Percentiles rank a stretch among this genome's conserved stretches.
These are phyloP conservation scores for Drosophila sp. DNA, from an alignment of 1,140 invertebrate genomes.

Conservation along the genomic window DNA sequence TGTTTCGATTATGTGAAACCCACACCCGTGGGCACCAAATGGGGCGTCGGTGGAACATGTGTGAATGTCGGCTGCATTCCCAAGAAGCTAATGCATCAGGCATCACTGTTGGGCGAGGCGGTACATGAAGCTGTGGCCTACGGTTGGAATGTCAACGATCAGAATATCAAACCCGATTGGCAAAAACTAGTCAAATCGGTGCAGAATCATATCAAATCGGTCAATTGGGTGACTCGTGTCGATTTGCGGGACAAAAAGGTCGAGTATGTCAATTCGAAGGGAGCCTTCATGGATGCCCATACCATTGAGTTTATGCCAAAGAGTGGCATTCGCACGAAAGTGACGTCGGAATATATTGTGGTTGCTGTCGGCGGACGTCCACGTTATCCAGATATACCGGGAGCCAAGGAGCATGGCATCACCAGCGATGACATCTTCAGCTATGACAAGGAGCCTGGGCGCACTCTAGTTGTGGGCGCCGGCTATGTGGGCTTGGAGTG, in stretches of 20 bases:
- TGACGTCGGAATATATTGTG: slow-evolving; percentile 94
- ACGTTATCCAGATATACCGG: slow-evolving; percentile 92
- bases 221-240: slow-evolving; percentile 95
- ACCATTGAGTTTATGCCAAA: slow-evolving; percentile 90
- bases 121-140: slow-evolving; percentile 91
- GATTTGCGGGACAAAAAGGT: slow-evolving; percentile 95
- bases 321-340: slow-evolving; percentile 88
- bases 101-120: slow-evolving; percentile 92
- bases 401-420: slow-evolving; percentile 94
- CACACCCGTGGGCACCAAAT: slow-evolving; percentile 91
- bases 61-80: slow-evolving; percentile 99
- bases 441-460: slow-evolving; percentile 93
- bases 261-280: slow-evolving; percentile 96
- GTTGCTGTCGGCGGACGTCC: slow-evolving; percentile 97
- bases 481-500: slow-evolving; percentile 98
- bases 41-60: slow-evolving; percentile 97
- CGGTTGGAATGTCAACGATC: slow-evolving; percentile 91
- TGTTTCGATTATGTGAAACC: slow-evolving; percentile 96
- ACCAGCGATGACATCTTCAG: slow-evolving; percentile 99
- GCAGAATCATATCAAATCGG: slow-evolving; percentile 94
- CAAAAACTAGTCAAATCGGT: slow-evolving; percentile 87
- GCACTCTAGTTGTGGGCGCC: slow-evolving; percentile 96
- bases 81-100: slow-evolving; percentile 98
- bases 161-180: slow-evolving; percentile 90
- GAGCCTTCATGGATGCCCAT: slow-evolving; percentile 91